Conservation (phyloP, 2,113 vertebrate genomes). For the Larimichthys polyactis region DNA sequence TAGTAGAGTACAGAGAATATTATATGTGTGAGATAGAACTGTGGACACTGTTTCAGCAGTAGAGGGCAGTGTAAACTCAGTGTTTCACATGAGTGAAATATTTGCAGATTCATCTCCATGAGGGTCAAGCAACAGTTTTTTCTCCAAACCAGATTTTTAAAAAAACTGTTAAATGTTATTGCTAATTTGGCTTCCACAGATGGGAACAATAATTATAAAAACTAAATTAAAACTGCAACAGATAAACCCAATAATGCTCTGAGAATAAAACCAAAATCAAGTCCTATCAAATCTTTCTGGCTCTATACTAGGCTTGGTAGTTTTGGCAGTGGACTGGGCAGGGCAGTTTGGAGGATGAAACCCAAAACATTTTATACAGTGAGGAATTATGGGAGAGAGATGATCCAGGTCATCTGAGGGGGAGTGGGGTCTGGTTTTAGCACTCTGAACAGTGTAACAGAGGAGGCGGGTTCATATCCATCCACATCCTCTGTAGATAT, state of each 20-base stretch:
- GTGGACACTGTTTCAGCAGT: slow-evolving; percentile 11
- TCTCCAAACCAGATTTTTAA: not conserved
- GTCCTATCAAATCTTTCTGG: not conserved
- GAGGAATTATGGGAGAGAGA: not conserved
- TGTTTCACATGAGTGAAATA: not conserved
- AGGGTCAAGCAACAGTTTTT: not conserved
- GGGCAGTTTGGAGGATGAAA: not conserved
- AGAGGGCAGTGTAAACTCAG: slow-evolving; percentile 37
- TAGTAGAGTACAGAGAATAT: not conserved
- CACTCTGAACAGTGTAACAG: not conserved
- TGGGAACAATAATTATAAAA: not conserved
- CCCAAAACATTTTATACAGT: not conserved
- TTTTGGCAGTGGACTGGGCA: not conserved
- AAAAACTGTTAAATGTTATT: not conserved
- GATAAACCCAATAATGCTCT: not conserved
- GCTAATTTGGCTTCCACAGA: not conserved
- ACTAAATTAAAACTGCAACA: not conserved
- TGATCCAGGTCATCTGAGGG: not conserved
- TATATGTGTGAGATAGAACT: not conserved
- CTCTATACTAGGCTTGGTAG: no score
- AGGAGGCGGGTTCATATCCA: not conserved
- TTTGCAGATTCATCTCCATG: not conserved
- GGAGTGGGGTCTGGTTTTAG: not conserved
- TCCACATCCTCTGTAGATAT: no score
- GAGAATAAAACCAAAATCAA: not conserved